A percentile compares a stretch with the other conserved stretches of the same genome.
These are phyloP conservation scores for Cydia pomonella DNA, from an alignment of 1,140 invertebrate species.

Conservation along the genomic window DNA sequence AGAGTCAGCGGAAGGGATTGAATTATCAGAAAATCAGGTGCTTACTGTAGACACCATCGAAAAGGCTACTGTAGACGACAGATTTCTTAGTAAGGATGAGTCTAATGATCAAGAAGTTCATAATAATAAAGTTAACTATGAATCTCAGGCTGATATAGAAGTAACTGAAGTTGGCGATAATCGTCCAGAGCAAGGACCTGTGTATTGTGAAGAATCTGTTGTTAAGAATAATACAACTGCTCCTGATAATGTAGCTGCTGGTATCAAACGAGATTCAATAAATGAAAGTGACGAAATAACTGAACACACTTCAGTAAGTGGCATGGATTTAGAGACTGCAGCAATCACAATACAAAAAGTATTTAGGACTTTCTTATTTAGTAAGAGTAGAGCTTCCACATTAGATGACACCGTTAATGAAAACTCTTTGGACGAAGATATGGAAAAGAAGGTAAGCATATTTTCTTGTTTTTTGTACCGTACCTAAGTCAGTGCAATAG, in stretches of 20 bases:
- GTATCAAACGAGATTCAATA: not conserved
- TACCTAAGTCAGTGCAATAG: not conserved
- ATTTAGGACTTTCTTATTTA: conserved; percentile 69
- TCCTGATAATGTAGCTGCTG: not conserved
- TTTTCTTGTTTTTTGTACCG: conserved; percentile 14
- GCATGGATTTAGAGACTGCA: conserved; percentile 73
- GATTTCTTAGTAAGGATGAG: not conserved
- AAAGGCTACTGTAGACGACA: not conserved
- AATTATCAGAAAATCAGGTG: not conserved
- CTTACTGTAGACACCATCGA: not conserved
- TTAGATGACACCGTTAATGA: conserved; percentile 62
- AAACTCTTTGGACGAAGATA: conserved; percentile 56
- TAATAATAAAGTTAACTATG: not conserved
- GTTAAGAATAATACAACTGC: not conserved
- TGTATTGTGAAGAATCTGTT: not conserved
- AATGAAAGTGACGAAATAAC: not conserved
- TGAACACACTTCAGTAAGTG: conserved; percentile 34
- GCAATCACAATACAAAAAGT: conserved; percentile 76
- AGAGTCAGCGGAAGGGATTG: not conserved
- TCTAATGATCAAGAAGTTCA: not conserved
- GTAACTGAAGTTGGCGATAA: not conserved
- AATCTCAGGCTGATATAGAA: not conserved
- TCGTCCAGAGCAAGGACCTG: not conserved
- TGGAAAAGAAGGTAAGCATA: conserved; percentile 53
- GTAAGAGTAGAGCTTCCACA: conserved; percentile 67